Conservation (phyloP, 2,888 invertebrate genomes). For the Selenia dentaria region DNA sequence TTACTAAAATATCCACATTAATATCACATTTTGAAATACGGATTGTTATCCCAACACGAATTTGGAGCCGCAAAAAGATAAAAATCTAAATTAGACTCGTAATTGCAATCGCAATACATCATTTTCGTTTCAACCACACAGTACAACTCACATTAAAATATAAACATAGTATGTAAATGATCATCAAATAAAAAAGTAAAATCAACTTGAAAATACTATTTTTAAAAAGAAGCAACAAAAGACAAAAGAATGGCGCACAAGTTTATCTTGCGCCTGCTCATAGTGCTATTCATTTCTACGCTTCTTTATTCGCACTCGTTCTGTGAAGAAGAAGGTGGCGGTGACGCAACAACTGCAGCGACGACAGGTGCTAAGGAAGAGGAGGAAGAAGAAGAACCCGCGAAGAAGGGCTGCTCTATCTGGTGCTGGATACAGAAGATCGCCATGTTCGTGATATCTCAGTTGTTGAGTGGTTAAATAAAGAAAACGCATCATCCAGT, state of each 20-base stretch:
- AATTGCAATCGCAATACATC: conserved; percentile 19
- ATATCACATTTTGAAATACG: conserved; percentile 19
- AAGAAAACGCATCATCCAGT: conserved; percentile 8
- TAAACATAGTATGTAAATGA: conserved; percentile 1
- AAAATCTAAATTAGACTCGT: conserved; percentile 32
- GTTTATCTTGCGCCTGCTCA: conserved; percentile 41
- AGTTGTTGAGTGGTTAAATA: conserved; percentile 62
- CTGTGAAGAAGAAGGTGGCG: conserved; percentile 56
- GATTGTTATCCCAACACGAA: conserved; percentile 33
- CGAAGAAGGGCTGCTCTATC: conserved; percentile 71
- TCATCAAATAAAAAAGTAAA: conserved; percentile 11
- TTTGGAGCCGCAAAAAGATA: conserved; percentile 22
- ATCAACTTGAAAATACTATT: conserved; percentile 1
- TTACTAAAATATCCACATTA: conserved; percentile 19
- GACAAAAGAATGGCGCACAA: conserved; percentile 38
- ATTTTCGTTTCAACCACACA: conserved; percentile 21
- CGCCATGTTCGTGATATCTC: conserved; percentile 77
- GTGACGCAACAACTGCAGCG: conserved; percentile 54
- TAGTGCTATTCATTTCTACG: conserved; percentile 44
- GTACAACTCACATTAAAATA: conserved; percentile 1
- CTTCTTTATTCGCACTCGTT: conserved; percentile 47
- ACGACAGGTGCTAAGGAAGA: conserved; percentile 52
- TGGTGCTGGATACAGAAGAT: conserved; percentile 84
- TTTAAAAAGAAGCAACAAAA: neutral
- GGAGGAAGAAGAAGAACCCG: conserved; percentile 69